A percentile compares a stretch with the other conserved stretches of the same genome.
Conservation (phyloP, 2,888 invertebrate genomes). For the Coecobrya sp. region DNA sequence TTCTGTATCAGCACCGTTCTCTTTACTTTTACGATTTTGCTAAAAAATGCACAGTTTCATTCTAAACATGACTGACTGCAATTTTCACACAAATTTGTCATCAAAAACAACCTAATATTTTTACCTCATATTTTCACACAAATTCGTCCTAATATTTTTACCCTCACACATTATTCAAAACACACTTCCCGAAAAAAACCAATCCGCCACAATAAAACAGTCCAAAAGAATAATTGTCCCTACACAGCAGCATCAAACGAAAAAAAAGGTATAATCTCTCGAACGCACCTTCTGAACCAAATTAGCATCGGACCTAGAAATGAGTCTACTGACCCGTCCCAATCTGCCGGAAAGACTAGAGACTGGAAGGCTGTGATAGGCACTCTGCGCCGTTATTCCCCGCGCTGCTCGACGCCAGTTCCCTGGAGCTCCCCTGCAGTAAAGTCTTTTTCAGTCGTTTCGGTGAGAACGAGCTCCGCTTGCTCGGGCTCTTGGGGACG, state of each 20-base stretch:
- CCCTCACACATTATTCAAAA: no score
- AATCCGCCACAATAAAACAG: no score
- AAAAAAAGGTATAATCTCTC: background rate
- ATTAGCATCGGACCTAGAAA: conserved; percentile 86
- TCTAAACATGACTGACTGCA: no score
- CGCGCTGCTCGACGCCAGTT: conserved; percentile 41
- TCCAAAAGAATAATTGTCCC: no score
- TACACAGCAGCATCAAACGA: background rate
- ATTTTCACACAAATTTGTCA: no score
- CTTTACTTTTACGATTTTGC: no score
- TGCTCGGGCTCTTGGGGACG: conserved; percentile 64
- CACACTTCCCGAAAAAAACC: no score
- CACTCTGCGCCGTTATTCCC: conserved; percentile 56
- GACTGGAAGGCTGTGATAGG: conserved; percentile 63
- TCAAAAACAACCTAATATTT: no score
- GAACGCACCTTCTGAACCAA: conserved; percentile 73
- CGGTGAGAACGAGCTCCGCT: conserved; percentile 58
- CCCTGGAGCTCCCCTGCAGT: conserved; percentile 51
- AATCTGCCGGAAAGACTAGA: conserved; percentile 83
- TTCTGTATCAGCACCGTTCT: no score
- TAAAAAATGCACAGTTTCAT: no score
- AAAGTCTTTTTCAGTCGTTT: conserved; percentile 62
- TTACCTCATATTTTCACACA: no score
- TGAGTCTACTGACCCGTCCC: conserved; percentile 84
- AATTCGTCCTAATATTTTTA: no score